These are phyloP conservation scores for Lydus trimaculatus DNA, from an alignment of 2,888 invertebrate genomes.

Conservation along the genomic window DNA sequence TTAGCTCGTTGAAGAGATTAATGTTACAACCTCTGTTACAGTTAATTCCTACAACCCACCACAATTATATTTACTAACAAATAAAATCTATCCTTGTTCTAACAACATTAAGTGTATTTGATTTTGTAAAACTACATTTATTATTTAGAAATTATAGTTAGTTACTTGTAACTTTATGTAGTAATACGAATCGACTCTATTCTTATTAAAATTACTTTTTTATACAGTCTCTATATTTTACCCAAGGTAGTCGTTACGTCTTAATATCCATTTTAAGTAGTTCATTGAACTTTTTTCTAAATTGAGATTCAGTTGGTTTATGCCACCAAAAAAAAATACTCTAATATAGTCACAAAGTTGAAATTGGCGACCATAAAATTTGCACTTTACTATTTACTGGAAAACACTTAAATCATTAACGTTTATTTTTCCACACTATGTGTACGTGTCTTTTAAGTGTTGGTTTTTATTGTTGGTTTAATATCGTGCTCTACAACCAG, in stretches of 20 bases:
- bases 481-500: not conserved
- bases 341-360: not conserved
- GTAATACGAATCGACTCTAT: slow-evolving; percentile 18
- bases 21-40: slow-evolving; percentile 5
- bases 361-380: not conserved
- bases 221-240: slow-evolving; percentile 29
- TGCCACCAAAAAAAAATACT: not conserved
- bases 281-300: slow-evolving; percentile 28
- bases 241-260: slow-evolving; percentile 26
- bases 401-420: not conserved
- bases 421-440: not conserved
- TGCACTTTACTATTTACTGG: not conserved
- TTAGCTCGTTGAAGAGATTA: slow-evolving; percentile 6
- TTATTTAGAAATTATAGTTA: too few relatives aligned
- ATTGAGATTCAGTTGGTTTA: slow-evolving; percentile 20
- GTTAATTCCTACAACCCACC: not conserved
- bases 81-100: not conserved
- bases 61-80: not conserved
- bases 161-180: not conserved
- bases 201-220: slow-evolving; percentile 31
- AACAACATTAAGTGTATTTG: not conserved
- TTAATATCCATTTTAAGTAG: slow-evolving; percentile 32
- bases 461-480: not conserved
- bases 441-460: not conserved
- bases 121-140: not conserved